These are phyloP conservation scores for Colletes gigas DNA, from an alignment of 1,140 invertebrate genomes.

Conservation along the genomic window DNA sequence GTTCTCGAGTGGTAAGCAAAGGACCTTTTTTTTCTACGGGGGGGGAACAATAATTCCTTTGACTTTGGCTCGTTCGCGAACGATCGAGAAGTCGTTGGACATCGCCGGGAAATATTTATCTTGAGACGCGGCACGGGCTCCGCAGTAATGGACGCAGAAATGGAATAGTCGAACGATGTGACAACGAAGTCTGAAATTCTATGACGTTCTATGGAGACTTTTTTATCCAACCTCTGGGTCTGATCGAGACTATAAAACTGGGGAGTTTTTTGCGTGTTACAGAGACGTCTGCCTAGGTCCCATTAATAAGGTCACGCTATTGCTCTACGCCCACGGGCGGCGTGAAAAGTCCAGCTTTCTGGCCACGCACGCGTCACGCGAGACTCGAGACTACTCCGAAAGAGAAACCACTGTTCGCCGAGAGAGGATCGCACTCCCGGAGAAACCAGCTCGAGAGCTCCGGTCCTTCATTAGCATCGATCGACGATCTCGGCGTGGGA, in stretches of 20 bases:
- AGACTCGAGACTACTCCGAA: background rate
- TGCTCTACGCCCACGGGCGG: constrained; percentile 6
- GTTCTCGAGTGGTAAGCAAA: too few species aligned
- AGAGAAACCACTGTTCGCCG: background rate
- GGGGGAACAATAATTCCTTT: too few species aligned
- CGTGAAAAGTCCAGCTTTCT: constrained; percentile 24
- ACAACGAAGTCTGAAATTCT: too few species aligned
- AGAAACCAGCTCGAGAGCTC: constrained; percentile 25
- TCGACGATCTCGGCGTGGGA: constrained; percentile 62
- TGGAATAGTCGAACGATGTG: too few species aligned
- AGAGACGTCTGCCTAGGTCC: constrained; percentile 23
- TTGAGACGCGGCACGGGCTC: too few species aligned
- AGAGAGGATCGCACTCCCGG: background rate
- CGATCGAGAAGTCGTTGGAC: too few species aligned
- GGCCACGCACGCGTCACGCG: constrained; percentile 33
- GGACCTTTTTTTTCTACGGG: too few species aligned
- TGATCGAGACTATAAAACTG: background rate
- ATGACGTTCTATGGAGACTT: background rate
- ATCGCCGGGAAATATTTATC: too few species aligned
- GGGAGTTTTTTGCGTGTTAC: constrained; percentile 43
- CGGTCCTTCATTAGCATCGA: constrained; percentile 71
- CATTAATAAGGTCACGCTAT: constrained; percentile 21
- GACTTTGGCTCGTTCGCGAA: too few species aligned
- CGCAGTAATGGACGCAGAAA: too few species aligned
- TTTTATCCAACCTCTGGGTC: background rate